Conservation (phyloP, 2,888 invertebrate genomes). For the Monoplex corrugatus region DNA sequence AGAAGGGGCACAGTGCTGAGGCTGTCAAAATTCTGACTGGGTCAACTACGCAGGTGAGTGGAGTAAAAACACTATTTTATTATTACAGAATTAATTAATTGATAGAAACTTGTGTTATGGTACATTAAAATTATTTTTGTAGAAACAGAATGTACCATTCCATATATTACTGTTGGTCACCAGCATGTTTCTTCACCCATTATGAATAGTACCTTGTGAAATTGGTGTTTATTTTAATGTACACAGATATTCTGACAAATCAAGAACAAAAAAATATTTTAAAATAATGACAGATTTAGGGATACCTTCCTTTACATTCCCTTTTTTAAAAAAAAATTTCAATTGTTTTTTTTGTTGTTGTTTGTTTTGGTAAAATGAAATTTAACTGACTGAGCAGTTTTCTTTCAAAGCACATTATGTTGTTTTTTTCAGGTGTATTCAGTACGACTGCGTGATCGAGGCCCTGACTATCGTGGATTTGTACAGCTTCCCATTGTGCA, state of each 20-base stretch:
- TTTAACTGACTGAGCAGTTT: too few relatives aligned
- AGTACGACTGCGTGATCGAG: constrained; percentile 87
- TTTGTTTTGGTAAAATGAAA: too few relatives aligned
- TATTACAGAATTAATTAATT: not conserved
- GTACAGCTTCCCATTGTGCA: constrained; percentile 84
- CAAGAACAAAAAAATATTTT: too few relatives aligned
- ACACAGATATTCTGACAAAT: too few relatives aligned
- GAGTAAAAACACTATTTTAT: not conserved
- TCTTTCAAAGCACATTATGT: not conserved
- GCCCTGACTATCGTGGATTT: constrained; percentile 88
- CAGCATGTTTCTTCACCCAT: too few relatives aligned
- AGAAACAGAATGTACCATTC: not conserved
- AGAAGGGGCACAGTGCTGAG: constrained; percentile 84
- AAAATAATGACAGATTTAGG: too few relatives aligned
- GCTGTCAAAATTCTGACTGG: constrained; percentile 86
- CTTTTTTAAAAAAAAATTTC: too few relatives aligned
- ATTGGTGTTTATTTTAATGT: too few relatives aligned
- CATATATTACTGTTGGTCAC: too few relatives aligned
- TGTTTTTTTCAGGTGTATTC: constrained; percentile 84
- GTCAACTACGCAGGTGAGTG: constrained; percentile 82
- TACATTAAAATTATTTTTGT: not conserved
- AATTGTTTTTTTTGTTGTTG: too few relatives aligned
- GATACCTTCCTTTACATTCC: too few relatives aligned
- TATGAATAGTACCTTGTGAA: too few relatives aligned
- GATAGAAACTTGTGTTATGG: not conserved